Conservation (phyloP, 2,797 vertebrate species). For the Gymnopithys bicolor region DNA sequence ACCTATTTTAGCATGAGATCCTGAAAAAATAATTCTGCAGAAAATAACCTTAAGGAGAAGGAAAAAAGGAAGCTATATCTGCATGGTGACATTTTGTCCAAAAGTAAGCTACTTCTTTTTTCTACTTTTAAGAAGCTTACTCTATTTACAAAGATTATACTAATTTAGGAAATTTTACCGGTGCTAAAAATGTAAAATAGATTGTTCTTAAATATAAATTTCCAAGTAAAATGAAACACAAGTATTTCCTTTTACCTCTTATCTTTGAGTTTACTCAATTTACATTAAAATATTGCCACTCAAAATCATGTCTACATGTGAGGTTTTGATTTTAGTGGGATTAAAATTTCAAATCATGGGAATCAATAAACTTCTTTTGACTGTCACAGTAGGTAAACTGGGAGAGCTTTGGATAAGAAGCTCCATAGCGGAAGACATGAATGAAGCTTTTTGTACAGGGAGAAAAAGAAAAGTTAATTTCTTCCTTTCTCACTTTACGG, state of each 20-base stretch:
- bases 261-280: background rate
- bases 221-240: background rate
- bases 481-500: background rate
- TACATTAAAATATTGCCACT: background rate
- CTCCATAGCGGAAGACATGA: background rate
- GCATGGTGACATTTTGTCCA: background rate
- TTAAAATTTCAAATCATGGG: background rate
- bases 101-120: background rate
- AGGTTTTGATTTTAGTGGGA: background rate
- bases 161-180: background rate
- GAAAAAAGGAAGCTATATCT: background rate
- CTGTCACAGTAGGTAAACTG: background rate
- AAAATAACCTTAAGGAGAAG: constrained; percentile 11
- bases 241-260: background rate
- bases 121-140: background rate
- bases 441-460: background rate
- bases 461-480: background rate
- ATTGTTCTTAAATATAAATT: background rate
- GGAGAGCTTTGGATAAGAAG: background rate
- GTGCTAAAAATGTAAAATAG: background rate
- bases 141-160: background rate
- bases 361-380: background rate
- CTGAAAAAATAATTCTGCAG: background rate
- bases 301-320: background rate
- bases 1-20: background rate